Base-by-base conservation (phyloP, 23 tunicate genomes). In the Trididemnum clinides region DNA sequence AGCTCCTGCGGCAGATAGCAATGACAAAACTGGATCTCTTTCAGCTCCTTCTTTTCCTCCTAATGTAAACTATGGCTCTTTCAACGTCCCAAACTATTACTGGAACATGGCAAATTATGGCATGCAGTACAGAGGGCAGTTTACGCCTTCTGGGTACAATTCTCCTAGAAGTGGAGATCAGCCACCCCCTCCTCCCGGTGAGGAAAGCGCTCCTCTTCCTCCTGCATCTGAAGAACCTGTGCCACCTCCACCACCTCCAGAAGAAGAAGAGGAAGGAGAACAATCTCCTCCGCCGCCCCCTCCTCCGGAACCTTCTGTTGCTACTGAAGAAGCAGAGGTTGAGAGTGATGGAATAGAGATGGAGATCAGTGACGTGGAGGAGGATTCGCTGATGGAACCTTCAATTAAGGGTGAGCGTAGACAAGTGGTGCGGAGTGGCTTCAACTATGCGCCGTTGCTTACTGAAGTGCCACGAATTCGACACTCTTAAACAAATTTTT, bases 321-420 rank as follows among this genome's bases (percentile, higher is more conserved):
- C 80, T 33, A 39, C 51, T 12, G 87, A 26, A 27, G 88, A 72
- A 33, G 82, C 39, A 0, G 96, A 86, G n/a, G 91, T 78, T 62
- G 89, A 83, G 1, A 91, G 87, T 64, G 91, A 87, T 80, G 97
- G 92, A n/a, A 85, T 80, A 59, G 91, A 88, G 84, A 92, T 92
- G 97, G 97, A 92, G 64, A 92, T 92, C 23, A 92, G 97, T 88
- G 97, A 92, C 73, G 84, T 19, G 33, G 97, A 92, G 36, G 89
- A 88, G 15, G 92, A 88, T 25, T 15, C 10, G 54, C 54, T n/a
- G n/a, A n/a, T n/a, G n/a, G n/a, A n/a, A n/a, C n/a, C n/a, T n/a
- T n/a, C n/a, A n/a, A n/a, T n/a, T n/a, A n/a, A n/a, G n/a, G n/a
- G n/a, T n/a, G n/a, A n/a, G n/a, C n/a, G n/a, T n/a, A n/a, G n/a